Evolutionary conservation across 2,113 vertebrate species (phyloP), one percentile per base, ranked within the genome.

Genomic region (Eublepharis macularius): DNA sequence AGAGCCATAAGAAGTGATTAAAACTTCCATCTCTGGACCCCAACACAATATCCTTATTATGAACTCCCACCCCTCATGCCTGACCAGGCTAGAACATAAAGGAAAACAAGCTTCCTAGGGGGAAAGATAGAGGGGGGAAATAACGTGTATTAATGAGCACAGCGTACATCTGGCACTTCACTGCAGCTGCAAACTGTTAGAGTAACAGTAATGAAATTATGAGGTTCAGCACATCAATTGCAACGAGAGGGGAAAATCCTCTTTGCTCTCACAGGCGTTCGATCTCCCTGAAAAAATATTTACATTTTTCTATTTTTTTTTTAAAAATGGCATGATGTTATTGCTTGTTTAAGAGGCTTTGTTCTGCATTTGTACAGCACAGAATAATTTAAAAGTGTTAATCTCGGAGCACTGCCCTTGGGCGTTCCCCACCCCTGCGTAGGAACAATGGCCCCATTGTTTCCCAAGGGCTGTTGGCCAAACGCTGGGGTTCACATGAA

Each of bases 381-480:
- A 82, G 86, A 88, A 91, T 83, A 79, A 84, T 26, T 73, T 81
- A 57, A 76, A 87, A 84, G 34, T 41, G 57, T 76, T 89, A 5
- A 88, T 47, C 75, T 88, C 81, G 43, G 80, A 92, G 82, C 83
- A 17, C 11, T 88, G 84, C 83, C 78, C 85, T 0, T 0, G 81
- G 80, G 90, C 2, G 0, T 76, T 90, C 60, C 57, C 32, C 70
- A 66, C 87, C 86, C 88, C 85, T 63, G 69, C n/a, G 74, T 29
- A 1, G 4, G 79, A 79, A 96, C 93, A 95, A 94, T 85, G 66
- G 84, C 69, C 0, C 51, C 86, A 89, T 94, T 95, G 92, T 95
- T 89, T 84, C 54, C 21, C 11, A 70, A 85, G 80, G 82, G 49
- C 81, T 91, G 79, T 80, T 87, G 85, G 86, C 85, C 89, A 73